Percentiles rank a stretch among this genome's conserved stretches.
Conservation (phyloP, 1,140 invertebrate species). For the Rhagoletis zephyria region DNA sequence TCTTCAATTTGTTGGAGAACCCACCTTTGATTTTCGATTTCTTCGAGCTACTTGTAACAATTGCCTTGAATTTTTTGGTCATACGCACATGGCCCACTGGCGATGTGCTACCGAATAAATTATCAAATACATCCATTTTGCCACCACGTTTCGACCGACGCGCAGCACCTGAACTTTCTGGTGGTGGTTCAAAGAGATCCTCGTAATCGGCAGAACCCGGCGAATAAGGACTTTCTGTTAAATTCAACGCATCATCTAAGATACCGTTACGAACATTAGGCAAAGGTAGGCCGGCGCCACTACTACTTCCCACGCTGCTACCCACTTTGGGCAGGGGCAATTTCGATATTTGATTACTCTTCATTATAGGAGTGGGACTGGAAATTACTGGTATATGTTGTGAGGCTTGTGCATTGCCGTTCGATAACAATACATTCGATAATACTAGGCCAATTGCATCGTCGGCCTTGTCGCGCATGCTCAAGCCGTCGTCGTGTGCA, state of each 20-base stretch:
- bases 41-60: conserved; percentile 40
- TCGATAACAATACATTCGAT: conserved; percentile 67
- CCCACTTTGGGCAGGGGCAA: conserved; percentile 63
- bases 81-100: conserved; percentile 58
- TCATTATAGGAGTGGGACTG: conserved; percentile 63
- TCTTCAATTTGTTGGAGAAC: conserved; percentile 50
- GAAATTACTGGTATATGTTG: conserved; percentile 71
- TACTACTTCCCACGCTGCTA: conserved; percentile 69
- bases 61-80: conserved; percentile 60
- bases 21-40: conserved; percentile 69
- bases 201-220: conserved; percentile 88
- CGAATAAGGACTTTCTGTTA: conserved; percentile 86
- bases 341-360: conserved; percentile 69
- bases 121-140: conserved; percentile 69
- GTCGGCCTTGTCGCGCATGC: conserved; percentile 53
- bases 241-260: conserved; percentile 70
- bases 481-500: conserved; percentile 58
- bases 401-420: conserved; percentile 60
- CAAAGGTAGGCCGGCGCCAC: conserved; percentile 58
- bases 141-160: conserved; percentile 53
- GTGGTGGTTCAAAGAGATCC: conserved; percentile 88
- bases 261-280: conserved; percentile 74
- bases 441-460: conserved; percentile 61
- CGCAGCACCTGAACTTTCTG: conserved; percentile 66
- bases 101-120: conserved; percentile 70